Evolutionary conservation across 2,797 vertebrate species (phyloP), one percentile per base, ranked within the genome.

Genomic region (Ptychobarbus kaznakovi): DNA sequence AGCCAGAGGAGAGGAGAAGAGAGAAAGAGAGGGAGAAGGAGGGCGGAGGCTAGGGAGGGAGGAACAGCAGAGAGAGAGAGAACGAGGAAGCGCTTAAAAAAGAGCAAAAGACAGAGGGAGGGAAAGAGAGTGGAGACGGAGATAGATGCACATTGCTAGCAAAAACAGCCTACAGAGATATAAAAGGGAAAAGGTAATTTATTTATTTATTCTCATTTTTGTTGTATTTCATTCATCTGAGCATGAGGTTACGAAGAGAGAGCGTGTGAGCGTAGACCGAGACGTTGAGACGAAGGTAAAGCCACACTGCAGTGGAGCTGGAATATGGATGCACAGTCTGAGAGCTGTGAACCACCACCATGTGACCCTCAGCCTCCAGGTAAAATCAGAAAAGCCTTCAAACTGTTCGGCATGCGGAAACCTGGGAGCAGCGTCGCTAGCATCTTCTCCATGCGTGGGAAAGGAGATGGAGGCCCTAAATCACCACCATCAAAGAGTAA

Each of bases 381-480:
- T 87, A 98, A 96, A 96, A 98, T 98, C 89, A 97, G 97, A 91
- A 99, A 97, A 92, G 97, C 98, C 89, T 98, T 99, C 93, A 99
- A 99, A 93, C 94, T 99, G 88, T 99, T 99, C 90, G 96, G 96
- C 92, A 98, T 97, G 92, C 96, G 97, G 93, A 97, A 96, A 90
- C 94, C 97, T 86, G 97, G 96, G 92, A 95, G 91, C 84, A 88
- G 94, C 40, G 92, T 96, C 91, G 95, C 96, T 65, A 95, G 96
- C 93, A 98, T 99, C 91, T 99, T 99, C 91, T 97, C 97, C 88
- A 95, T 98, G 86, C 96, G 95, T 88, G 94, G 94, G 95, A 97
- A 97, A 95, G 95, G 95, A 81, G 97, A 97, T 40, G 96, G 94
- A 49, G 93, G 92, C 90, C 95, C 94, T 86, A 96, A 97, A 90